Base-by-base conservation (phyloP, 1,140 invertebrate genomes). In the Leguminivora glycinivorella region DNA sequence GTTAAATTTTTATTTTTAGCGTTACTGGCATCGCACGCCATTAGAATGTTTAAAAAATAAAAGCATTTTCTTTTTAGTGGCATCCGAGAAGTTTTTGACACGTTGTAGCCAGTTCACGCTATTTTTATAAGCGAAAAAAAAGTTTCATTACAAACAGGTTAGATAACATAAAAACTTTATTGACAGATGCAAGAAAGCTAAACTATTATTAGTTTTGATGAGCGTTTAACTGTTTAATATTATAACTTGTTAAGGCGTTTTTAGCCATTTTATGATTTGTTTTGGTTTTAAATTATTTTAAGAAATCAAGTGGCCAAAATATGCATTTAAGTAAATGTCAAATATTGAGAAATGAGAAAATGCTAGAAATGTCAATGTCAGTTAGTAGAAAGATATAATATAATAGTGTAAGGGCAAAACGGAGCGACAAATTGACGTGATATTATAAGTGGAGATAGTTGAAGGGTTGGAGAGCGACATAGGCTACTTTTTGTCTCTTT, bases 41-140 rank as follows among this genome's bases (percentile, higher is more conserved):
- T 43, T 17, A n/a, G 6, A n/a, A 43, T 17, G 40, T 5, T 17
- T 12, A 43, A 43, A 43, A 43, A 43, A 43, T n/a, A 43, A 43
- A n/a, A 43, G 40, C n/a, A 43, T n/a, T 43, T 17, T n/a, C n/a
- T 43, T 43, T 43, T 43, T 43, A 43, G n/a, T 43, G n/a, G 40
- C n/a, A 43, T 43, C n/a, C 6, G n/a, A 43, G n/a, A 56, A 56
- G 22, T 56, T 56, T 52, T 52, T 52, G 47, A 52, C 17, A 22
- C 47, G 52, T 22, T 56, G 22, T 56, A 17, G 52, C 52, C 52
- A 25, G 52, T 25, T 19, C 17, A 43, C 40, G 40, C 40, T 17
- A 43, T 43, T n/a, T 43, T 43, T 43, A 43, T 38, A 17, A 43
- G 17, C n/a, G 4, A 43, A 43, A 43, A 43, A n/a, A 43, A 43